Evolutionary conservation across 2,113 vertebrate species (phyloP).

Genomic region (Dasyurus viverrinus): DNA sequence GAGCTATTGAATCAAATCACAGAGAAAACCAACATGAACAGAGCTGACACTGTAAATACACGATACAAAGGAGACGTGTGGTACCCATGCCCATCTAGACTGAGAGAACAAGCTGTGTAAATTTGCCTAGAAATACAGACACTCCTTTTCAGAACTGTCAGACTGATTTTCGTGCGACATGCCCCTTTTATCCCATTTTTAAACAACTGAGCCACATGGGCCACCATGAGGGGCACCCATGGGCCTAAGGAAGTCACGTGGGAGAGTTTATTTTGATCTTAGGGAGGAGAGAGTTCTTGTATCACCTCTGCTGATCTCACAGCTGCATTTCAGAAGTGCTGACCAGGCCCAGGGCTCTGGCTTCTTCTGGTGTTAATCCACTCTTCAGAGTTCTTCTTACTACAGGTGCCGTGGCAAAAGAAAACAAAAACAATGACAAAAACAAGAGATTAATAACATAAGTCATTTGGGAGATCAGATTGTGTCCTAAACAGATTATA

Average conservation of each 20-base stretch:
- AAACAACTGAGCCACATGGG: constrained; percentile 44
- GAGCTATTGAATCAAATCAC: constrained; percentile 76
- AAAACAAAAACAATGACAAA: constrained; percentile 25
- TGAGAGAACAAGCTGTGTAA: constrained; percentile 39
- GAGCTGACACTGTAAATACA: constrained; percentile 70
- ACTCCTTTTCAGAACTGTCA: constrained; percentile 55
- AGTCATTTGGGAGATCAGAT: neutral
- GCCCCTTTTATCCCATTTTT: constrained; percentile 14
- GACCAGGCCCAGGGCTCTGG: constrained; percentile 93
- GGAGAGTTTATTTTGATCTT: neutral
- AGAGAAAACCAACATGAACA: constrained; percentile 77
- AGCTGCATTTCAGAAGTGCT: constrained; percentile 95
- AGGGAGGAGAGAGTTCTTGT: neutral
- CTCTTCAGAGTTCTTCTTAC: constrained; percentile 97
- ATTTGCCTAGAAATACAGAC: constrained; percentile 51
- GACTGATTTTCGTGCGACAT: constrained; percentile 34
- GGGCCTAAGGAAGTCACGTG: constrained; percentile 71
- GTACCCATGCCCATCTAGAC: constrained; percentile 46
- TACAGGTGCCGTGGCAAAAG: constrained; percentile 67
- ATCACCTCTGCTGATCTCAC: constrained; percentile 81
- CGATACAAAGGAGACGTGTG: constrained; percentile 51
- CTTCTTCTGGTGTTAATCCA: constrained; percentile 95
- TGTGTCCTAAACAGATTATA: neutral
- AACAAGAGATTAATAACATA: constrained; percentile 59
- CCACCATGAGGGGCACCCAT: constrained; percentile 40